Evolutionary conservation across 1,140 invertebrate species (phyloP).

Genomic region (Holotrichia oblita): DNA sequence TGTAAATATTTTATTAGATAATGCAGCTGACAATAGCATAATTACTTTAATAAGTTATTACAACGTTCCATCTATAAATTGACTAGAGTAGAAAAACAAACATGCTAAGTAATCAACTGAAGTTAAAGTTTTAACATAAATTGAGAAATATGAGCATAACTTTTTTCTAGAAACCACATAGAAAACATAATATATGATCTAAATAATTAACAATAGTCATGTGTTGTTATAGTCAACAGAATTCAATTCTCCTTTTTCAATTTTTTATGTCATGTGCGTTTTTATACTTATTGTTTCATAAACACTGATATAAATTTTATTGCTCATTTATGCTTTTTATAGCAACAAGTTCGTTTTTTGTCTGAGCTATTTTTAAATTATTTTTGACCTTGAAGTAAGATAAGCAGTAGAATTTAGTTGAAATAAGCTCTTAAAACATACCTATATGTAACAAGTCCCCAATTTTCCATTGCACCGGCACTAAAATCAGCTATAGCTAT

Average conservation of each 20-base stretch:
- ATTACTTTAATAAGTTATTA: too few species aligned
- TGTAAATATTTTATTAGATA: not conserved
- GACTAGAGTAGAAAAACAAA: too few species aligned
- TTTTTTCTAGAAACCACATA: too few species aligned
- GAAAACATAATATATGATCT: too few species aligned
- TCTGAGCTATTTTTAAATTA: not conserved
- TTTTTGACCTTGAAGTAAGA: not conserved
- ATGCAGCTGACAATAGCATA: not conserved
- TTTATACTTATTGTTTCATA: not conserved
- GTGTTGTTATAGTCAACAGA: too few species aligned
- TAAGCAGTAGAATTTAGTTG: not conserved
- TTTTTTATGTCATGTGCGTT: too few species aligned
- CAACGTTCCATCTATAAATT: too few species aligned
- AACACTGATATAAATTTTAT: not conserved
- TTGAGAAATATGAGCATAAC: too few species aligned
- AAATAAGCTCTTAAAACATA: constrained; percentile 38
- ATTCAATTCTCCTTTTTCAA: too few species aligned
- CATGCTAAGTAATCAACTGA: too few species aligned
- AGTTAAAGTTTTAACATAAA: too few species aligned
- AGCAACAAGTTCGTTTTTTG: not conserved
- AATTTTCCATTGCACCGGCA: constrained; percentile 96
- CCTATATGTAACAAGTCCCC: constrained; percentile 84
- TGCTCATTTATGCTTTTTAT: not conserved
- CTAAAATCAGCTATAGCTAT: constrained; percentile 95
- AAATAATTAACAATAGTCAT: too few species aligned